A percentile compares a stretch with the other conserved stretches of the same genome.
phyloP scores from a whole-genome alignment of 2,113 vertebrate genomes.

The Phalacrocorax carbo region DNA sequence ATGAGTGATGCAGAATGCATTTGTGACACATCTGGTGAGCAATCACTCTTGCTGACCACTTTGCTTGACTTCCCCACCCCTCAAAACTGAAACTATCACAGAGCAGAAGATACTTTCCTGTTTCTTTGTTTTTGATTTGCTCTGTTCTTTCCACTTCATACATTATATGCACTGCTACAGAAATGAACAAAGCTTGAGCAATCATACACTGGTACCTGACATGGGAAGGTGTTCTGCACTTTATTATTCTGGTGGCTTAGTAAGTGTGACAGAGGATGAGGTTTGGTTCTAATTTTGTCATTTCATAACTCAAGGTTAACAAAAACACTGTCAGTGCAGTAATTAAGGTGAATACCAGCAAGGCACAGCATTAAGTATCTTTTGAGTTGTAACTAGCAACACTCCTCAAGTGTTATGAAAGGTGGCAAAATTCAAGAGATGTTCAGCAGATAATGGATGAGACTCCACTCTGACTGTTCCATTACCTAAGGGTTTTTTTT shows the following conservation, averaged over 20 bases:
- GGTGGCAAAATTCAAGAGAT: constrained; percentile 59
- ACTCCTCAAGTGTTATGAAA: constrained; percentile 44
- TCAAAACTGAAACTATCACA: neutral
- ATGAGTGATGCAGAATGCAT: neutral
- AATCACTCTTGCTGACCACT: constrained; percentile 1
- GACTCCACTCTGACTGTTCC: constrained; percentile 46
- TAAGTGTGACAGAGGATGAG: neutral
- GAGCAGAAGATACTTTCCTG: neutral
- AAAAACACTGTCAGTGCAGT: constrained; percentile 50
- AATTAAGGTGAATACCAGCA: constrained; percentile 57
- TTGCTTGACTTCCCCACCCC: neutral
- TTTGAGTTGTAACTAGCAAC: constrained; percentile 56
- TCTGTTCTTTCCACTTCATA: neutral
- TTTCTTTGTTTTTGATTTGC: neutral
- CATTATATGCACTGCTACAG: neutral
- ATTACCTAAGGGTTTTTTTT: neutral
- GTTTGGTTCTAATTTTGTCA: constrained; percentile 5
- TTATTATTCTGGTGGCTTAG: constrained; percentile 9
- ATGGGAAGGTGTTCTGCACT: constrained; percentile 21
- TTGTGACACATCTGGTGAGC: neutral
- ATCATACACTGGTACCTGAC: constrained; percentile 17
- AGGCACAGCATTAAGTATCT: constrained; percentile 20
- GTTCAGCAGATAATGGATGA: constrained; percentile 59
- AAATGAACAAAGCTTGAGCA: constrained; percentile 10
- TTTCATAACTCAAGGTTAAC: neutral